These are phyloP conservation scores for Antheraea yamamai DNA, from an alignment of 2,888 invertebrate species.

Conservation along the genomic window DNA sequence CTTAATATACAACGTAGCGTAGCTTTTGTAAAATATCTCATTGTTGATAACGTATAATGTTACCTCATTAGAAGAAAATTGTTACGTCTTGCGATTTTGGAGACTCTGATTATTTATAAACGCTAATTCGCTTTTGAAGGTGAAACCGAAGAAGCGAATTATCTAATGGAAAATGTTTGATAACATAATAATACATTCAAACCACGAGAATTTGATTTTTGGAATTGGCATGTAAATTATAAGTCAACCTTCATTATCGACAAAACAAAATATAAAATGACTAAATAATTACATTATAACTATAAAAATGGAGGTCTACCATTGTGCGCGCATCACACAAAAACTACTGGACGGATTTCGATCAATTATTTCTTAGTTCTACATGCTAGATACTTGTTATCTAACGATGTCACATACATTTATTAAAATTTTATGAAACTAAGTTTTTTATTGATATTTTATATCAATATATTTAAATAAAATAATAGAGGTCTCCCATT, in stretches of 20 bases:
- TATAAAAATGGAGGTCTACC: no score
- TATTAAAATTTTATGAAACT: no score
- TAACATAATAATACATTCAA: background rate
- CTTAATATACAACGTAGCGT: slow-evolving; percentile 1
- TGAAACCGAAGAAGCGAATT: background rate
- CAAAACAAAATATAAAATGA: no score
- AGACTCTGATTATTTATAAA: background rate
- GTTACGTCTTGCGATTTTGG: background rate
- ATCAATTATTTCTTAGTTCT: no score
- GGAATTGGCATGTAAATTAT: background rate
- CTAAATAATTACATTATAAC: no score
- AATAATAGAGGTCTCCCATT: no score
- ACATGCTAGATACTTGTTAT: no score
- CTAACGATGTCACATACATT: no score
- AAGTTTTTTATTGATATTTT: no score
- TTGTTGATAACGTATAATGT: slow-evolving; percentile 25
- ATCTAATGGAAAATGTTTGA: background rate
- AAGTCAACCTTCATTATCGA: background rate
- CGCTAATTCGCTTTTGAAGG: background rate
- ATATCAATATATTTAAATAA: no score
- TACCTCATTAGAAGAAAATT: slow-evolving; percentile 15
- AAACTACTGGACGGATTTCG: no score
- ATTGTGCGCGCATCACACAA: no score
- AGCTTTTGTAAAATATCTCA: slow-evolving; percentile 24
- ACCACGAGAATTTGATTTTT: background rate